Base-by-base conservation (phyloP, 2,797 vertebrate species). In the Scleropages formosus region DNA sequence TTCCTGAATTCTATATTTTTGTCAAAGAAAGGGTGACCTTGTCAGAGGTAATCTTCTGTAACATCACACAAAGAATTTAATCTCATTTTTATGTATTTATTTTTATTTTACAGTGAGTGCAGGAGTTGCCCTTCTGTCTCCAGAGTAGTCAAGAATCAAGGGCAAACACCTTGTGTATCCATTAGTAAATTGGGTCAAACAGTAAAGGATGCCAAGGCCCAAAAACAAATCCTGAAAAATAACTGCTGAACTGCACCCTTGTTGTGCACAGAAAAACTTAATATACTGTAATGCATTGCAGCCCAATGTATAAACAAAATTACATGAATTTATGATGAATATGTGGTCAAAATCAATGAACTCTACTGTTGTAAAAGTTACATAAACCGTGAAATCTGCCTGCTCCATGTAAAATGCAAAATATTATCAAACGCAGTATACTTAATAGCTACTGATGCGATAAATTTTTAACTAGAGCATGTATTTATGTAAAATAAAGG, bases 71-170 rank as follows among this genome's bases (percentile, higher is more conserved):
- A 47, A 18, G 24, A 51, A 69, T 68, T 16, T 31, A 71, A 66
- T 15, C 39, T 46, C 64, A 66, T 44, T 53, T 56, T 71, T 51
- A n/a, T 31, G 12, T 26, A 39, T 39, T 39, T 39, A 2, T 39
- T 39, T 39, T 6, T 6, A 39, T 6, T 6, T 39, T 6, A 56
- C n/a, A 56, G 16, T 49, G 71, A 71, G 58, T 24, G 31, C 8
- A 26, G 31, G 26, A 18, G 9, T 49, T 22, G 22, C 20, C 24
- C 44, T 49, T 44, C 24, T 71, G 4, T 16, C 56, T 22, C 27
- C 15, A 71, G n/a, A 24, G n/a, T n/a, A 68, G 68, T 26, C 68
- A 71, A 58, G 49, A 56, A 71, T 56, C 68, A 71, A 71, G 68
- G 68, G 56, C 68, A 71, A 71, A 71, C 51, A 16, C 31, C 24